Conservation (phyloP, 2,797 vertebrate genomes). For the Craterocephalus amniculus region DNA sequence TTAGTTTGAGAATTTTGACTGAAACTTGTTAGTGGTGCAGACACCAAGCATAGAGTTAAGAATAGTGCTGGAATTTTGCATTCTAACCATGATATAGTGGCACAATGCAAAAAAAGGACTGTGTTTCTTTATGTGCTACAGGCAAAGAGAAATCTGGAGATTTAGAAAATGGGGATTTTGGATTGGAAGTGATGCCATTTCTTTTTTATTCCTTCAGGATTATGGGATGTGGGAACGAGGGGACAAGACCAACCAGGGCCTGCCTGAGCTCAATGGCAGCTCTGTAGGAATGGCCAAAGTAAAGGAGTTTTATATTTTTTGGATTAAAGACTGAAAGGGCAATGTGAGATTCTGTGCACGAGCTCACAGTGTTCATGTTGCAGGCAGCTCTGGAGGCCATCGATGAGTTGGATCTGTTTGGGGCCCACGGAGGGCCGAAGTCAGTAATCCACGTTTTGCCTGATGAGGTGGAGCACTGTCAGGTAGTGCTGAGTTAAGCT, state of each 20-base stretch:
- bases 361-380: constrained; percentile 1
- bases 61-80: too few relatives aligned
- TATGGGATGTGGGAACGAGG: constrained; percentile 99
- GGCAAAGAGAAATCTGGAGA: neutral
- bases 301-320: constrained; percentile 5
- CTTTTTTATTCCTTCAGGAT: constrained; percentile 81
- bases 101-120: neutral
- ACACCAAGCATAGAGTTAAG: neutral
- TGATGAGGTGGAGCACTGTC: constrained; percentile 97
- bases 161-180: neutral
- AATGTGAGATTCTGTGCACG: neutral
- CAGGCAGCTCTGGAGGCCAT: constrained; percentile 98
- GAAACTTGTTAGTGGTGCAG: neutral
- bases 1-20: neutral
- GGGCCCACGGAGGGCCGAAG: constrained; percentile 93
- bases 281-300: constrained; percentile 99
- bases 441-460: constrained; percentile 98
- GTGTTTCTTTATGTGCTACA: neutral
- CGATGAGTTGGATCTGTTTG: constrained; percentile 98
- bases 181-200: neutral
- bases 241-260: constrained; percentile 98
- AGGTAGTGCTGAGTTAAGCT: constrained; percentile 80
- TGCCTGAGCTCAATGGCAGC: constrained; percentile 96
- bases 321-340: neutral
- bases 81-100: neutral